Evolutionary conservation across 2,797 vertebrate genomes (phyloP).

Genomic region (Tragopan temminckii): DNA sequence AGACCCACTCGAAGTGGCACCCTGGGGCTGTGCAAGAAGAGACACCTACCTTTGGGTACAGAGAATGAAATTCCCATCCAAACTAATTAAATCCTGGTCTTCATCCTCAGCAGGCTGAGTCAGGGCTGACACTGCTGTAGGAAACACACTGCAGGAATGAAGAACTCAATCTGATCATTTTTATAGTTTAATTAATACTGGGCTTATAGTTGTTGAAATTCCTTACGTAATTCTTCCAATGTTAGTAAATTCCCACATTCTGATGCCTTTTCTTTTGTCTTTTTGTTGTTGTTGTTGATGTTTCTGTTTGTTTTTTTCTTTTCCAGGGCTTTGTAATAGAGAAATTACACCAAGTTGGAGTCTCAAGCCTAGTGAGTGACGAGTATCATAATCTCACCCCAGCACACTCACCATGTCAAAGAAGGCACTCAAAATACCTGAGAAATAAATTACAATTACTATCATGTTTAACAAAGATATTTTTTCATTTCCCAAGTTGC

Average conservation of each 20-base stretch:
- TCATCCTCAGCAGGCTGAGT: not conserved
- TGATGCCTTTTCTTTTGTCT: accelerated
- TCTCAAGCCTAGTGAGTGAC: not conserved
- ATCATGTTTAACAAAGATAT: not conserved
- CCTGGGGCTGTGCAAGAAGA: not conserved
- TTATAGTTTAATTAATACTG: not conserved
- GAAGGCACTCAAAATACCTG: not conserved
- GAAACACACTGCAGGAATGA: not conserved
- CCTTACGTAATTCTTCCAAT: not conserved
- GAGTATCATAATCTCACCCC: not conserved
- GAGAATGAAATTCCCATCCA: not conserved
- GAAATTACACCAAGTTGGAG: not conserved
- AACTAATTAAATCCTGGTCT: not conserved
- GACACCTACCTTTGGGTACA: not conserved
- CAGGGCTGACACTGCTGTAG: not conserved
- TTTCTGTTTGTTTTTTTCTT: accelerated
- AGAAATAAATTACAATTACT: not conserved
- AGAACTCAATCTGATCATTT: not conserved
- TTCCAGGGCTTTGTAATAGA: not conserved
- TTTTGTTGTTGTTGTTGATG: too few species aligned
- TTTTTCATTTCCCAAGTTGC: constrained; percentile 3
- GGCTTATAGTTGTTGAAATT: constrained; percentile 3
- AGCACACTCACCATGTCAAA: not conserved
- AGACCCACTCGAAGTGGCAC: not conserved
- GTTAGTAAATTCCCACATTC: not conserved